Conservation (phyloP, 30 jellyfish, hydroid and myxozoan genomes). For the Sanderia malayensis region DNA sequence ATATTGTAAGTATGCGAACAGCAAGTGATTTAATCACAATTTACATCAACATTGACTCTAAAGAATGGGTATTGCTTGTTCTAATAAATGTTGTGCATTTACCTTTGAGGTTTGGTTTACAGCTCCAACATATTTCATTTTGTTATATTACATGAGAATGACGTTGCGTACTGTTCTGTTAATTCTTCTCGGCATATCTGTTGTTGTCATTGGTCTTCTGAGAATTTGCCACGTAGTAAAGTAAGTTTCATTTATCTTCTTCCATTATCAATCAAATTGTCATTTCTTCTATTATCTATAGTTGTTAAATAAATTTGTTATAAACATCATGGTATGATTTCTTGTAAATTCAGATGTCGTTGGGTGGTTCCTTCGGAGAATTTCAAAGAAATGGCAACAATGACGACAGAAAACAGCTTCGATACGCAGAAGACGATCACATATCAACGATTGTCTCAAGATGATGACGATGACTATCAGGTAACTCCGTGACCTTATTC, state of each 20-base stretch:
- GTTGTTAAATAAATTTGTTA: too few relatives aligned
- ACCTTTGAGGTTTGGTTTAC: slow-evolving; percentile 90
- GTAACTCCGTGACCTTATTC: too few relatives aligned
- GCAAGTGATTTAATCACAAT: too few relatives aligned
- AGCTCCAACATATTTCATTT: slow-evolving; percentile 85
- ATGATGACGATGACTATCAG: slow-evolving; percentile 13
- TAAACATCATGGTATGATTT: too few relatives aligned
- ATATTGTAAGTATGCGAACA: slow-evolving; percentile 73
- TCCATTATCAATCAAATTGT: too few relatives aligned
- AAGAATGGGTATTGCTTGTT: too few relatives aligned
- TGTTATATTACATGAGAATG: slow-evolving; percentile 77
- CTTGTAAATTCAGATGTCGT: slow-evolving; percentile 21
- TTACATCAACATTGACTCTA: too few relatives aligned
- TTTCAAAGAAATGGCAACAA: slow-evolving; percentile 63
- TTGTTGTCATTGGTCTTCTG: slow-evolving; percentile 38
- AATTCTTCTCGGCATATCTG: slow-evolving; percentile 49
- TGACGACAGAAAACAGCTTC: slow-evolving; percentile 42
- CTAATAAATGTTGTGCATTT: too few relatives aligned
- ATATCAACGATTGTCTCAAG: slow-evolving; percentile 40
- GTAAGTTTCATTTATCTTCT: slow-evolving; percentile 13
- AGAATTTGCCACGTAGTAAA: slow-evolving; percentile 28
- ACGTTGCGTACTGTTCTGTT: slow-evolving; percentile 48
- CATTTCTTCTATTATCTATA: too few relatives aligned
- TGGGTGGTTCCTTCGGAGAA: slow-evolving; percentile 11
- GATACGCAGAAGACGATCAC: slow-evolving; percentile 1